These are phyloP conservation scores for Carcinoscorpius rotundicauda DNA, from an alignment of 1,140 invertebrate genomes.

Conservation along the genomic window DNA sequence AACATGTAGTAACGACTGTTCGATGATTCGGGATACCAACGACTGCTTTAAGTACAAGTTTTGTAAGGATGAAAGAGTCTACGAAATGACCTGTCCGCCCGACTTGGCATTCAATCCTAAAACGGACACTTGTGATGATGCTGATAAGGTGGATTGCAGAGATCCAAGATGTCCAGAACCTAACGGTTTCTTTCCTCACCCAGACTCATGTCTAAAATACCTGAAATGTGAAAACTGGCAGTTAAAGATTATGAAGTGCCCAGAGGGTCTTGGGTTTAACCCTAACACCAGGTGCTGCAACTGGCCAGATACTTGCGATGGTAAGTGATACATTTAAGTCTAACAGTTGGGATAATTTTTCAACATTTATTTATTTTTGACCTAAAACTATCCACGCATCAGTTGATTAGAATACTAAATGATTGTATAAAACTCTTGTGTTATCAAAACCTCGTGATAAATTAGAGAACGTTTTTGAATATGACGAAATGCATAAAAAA, in stretches of 20 bases:
- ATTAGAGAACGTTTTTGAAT: too few species aligned
- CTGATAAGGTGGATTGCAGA: conserved; percentile 8
- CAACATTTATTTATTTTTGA: too few species aligned
- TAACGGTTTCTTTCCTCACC: conserved; percentile 8
- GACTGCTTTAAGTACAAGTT: conserved; percentile 12
- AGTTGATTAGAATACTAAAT: too few species aligned
- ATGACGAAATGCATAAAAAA: too few species aligned
- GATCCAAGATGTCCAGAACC: background rate
- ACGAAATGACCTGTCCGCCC: background rate
- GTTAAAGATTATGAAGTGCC: conserved; percentile 22
- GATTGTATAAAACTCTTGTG: too few species aligned
- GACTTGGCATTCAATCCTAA: conserved; percentile 5
- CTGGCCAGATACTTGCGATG: background rate
- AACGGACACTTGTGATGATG: conserved; percentile 4
- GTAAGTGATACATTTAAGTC: conserved; percentile 3
- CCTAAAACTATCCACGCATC: too few species aligned
- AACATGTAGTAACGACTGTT: conserved; percentile 8
- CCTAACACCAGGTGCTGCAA: background rate
- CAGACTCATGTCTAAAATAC: conserved; percentile 20
- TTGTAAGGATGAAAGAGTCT: conserved; percentile 2
- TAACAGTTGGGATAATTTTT: too few species aligned
- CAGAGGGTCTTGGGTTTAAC: conserved; percentile 12
- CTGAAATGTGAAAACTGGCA: conserved; percentile 24
- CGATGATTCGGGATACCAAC: conserved; percentile 1
- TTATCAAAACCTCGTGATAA: too few species aligned